Evolutionary conservation across 2,888 invertebrate species (phyloP).

Genomic region (Lissocephala sabroskyi): DNA sequence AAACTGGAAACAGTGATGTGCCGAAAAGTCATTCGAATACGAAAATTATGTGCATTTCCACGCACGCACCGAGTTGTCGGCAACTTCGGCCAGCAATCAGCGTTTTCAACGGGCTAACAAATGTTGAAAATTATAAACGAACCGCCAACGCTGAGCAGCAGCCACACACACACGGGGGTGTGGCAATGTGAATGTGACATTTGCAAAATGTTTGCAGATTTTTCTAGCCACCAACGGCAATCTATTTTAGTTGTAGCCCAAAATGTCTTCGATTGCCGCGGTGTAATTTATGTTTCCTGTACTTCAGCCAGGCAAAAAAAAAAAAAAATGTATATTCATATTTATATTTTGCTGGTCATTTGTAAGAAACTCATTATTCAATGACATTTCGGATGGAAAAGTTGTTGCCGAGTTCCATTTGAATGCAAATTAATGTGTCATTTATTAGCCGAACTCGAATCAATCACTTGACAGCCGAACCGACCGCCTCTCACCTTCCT

Average conservation of each 20-base stretch:
- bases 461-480: constrained; percentile 57
- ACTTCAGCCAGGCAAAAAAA: no score
- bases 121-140: constrained; percentile 1
- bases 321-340: no score
- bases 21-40: constrained; percentile 24
- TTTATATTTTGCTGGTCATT: constrained; percentile 9
- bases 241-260: constrained; percentile 31
- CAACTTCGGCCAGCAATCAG: background rate
- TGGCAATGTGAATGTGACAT: constrained; percentile 51
- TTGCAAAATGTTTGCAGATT: constrained; percentile 48
- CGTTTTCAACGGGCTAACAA: constrained; percentile 3
- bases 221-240: constrained; percentile 31
- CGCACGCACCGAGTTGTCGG: constrained; percentile 29
- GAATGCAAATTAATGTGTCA: constrained; percentile 68
- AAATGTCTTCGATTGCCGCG: constrained; percentile 15
- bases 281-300: constrained; percentile 65
- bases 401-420: constrained; percentile 29
- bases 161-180: background rate
- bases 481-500: background rate
- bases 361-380: constrained; percentile 49
- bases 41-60: constrained; percentile 10
- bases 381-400: constrained; percentile 39
- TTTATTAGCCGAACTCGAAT: constrained; percentile 52
- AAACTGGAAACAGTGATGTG: constrained; percentile 15
- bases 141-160: constrained; percentile 7